Conservation (phyloP, 2,113 vertebrate genomes). For the Andinoacara biseriatus region DNA sequence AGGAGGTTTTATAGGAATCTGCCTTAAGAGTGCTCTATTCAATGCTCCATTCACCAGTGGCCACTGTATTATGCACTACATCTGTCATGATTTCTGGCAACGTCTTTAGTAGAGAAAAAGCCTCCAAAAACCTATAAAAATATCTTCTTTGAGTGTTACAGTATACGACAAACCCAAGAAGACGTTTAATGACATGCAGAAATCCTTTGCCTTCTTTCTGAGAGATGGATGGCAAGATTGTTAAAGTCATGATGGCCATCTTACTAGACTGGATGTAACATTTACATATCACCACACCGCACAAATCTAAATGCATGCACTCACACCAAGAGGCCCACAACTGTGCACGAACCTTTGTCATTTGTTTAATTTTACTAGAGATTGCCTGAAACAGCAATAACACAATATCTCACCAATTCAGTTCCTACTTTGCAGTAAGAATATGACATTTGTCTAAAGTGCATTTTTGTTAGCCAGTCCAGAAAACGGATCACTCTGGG, state of each 20-base stretch:
- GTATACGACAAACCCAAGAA: not conserved
- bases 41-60: not conserved
- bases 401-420: not conserved
- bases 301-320: not conserved
- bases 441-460: not conserved
- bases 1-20: conserved; percentile 53
- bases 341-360: not conserved
- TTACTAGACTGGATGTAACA: not conserved
- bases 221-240: not conserved
- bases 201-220: not conserved
- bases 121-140: not conserved
- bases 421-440: not conserved
- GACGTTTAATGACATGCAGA: not conserved
- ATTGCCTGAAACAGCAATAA: not conserved
- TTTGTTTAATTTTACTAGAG: not conserved
- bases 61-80: not conserved
- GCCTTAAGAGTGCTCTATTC: conserved; percentile 22
- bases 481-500: not conserved
- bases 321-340: not conserved
- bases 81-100: not conserved
- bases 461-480: not conserved
- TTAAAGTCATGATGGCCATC: not conserved
- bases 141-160: not conserved
- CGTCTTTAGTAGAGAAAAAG: not conserved
- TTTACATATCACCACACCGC: not conserved